Percentiles rank a stretch among this genome's conserved stretches.
Conservation (phyloP, 2,888 invertebrate species). For the Andrena fulva region DNA sequence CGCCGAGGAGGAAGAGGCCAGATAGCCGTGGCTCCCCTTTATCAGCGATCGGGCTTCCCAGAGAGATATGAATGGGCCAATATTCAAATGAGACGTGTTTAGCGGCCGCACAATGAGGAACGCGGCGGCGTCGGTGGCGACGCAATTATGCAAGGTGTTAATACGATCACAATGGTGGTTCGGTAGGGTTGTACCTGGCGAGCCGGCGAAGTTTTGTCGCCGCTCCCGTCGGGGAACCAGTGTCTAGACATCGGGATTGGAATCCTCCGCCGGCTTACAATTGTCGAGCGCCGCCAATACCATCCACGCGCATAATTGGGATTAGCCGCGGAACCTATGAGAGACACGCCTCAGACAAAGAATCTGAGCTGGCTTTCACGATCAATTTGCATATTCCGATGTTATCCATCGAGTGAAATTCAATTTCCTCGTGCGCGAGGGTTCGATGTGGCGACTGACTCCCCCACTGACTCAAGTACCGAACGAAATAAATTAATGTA, state of each 20-base stretch:
- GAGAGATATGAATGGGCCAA: slow-evolving; percentile 77
- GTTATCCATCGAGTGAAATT: slow-evolving; percentile 49
- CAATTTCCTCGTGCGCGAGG: background rate
- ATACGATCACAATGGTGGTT: slow-evolving; percentile 81
- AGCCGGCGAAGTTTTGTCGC: slow-evolving; percentile 67
- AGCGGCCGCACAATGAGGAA: slow-evolving; percentile 77
- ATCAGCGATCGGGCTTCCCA: slow-evolving; percentile 75
- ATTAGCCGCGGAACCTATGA: slow-evolving; percentile 68
- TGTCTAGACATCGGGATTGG: slow-evolving; percentile 18
- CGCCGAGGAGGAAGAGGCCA: slow-evolving; percentile 38
- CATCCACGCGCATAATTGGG: slow-evolving; percentile 73
- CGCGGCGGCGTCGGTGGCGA: slow-evolving; percentile 67
- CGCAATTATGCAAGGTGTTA: slow-evolving; percentile 84
- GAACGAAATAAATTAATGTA: too few species aligned
- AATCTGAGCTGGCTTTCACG: slow-evolving; percentile 34
- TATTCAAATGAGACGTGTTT: slow-evolving; percentile 83
- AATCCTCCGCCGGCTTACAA: slow-evolving; percentile 69
- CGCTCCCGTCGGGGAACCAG: slow-evolving; percentile 26
- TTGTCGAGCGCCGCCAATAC: slow-evolving; percentile 64
- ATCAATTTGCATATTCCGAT: slow-evolving; percentile 71
- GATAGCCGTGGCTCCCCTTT: slow-evolving; percentile 60
- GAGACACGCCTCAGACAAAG: slow-evolving; percentile 52
- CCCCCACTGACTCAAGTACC: too few species aligned
- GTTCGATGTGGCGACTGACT: too few species aligned
- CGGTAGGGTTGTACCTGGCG: slow-evolving; percentile 57